A percentile compares a stretch with the other conserved stretches of the same genome.
These are phyloP conservation scores for Eumerus sabulonum DNA, from an alignment of 2,888 invertebrate species.

Conservation along the genomic window DNA sequence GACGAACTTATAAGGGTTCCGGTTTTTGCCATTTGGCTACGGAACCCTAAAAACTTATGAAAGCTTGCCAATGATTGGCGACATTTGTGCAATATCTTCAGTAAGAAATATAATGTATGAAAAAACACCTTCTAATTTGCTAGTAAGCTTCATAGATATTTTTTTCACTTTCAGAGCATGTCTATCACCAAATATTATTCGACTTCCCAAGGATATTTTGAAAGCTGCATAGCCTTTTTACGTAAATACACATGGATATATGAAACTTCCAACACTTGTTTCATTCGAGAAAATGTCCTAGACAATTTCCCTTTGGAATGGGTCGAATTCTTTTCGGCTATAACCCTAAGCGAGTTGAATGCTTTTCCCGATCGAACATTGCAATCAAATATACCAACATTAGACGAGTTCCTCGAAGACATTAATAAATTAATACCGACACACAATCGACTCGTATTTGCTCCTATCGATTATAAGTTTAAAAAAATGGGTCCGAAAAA, in stretches of 20 bases:
- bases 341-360: conserved; percentile 79
- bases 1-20: no score
- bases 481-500: conserved; percentile 83
- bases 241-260: conserved; percentile 83
- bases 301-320: conserved; percentile 81
- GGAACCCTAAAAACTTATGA: no score
- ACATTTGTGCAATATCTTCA: no score
- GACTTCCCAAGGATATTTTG: conserved; percentile 80
- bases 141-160: no score
- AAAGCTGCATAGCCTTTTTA: conserved; percentile 81
- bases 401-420: conserved; percentile 77
- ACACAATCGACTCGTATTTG: conserved; percentile 29
- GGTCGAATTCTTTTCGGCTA: conserved; percentile 78
- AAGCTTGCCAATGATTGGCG: no score
- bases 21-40: no score
- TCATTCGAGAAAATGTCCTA: conserved; percentile 81
- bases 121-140: no score
- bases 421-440: conserved; percentile 70
- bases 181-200: conserved; percentile 74
- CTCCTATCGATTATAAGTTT: conserved; percentile 65
- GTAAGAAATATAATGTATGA: no score
- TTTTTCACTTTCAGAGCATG: conserved; percentile 72
- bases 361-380: conserved; percentile 76
- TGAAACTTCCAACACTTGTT: conserved; percentile 83
- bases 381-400: conserved; percentile 71